Conservation (phyloP, 2,888 invertebrate species). For the Hofmannophila pseudospretella region DNA sequence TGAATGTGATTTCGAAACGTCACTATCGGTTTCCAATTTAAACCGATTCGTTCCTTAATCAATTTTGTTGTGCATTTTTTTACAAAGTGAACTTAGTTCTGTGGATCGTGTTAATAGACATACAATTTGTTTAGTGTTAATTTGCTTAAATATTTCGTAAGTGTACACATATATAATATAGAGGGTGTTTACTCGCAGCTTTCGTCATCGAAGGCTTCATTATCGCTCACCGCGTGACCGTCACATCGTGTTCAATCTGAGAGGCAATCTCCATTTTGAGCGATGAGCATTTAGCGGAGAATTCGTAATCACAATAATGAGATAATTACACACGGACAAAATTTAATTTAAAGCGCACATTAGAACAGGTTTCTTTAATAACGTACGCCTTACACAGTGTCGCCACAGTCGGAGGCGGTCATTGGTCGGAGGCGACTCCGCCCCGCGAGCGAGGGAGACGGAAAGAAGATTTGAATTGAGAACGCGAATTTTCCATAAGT, state of each 20-base stretch:
- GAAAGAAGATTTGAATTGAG: constrained; percentile 77
- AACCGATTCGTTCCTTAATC: constrained; percentile 78
- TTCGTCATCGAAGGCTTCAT: constrained; percentile 39
- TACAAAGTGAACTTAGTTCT: constrained; percentile 58
- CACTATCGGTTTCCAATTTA: constrained; percentile 78
- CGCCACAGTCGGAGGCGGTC: constrained; percentile 69
- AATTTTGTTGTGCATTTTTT: constrained; percentile 69
- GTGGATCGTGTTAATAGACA: constrained; percentile 57
- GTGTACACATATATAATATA: constrained; percentile 18
- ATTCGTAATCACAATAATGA: constrained; percentile 77
- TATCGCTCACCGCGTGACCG: constrained; percentile 47
- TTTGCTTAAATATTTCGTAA: constrained; percentile 30
- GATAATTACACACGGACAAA: constrained; percentile 78
- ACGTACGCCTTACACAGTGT: constrained; percentile 77
- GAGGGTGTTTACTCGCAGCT: constrained; percentile 31
- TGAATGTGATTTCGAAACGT: constrained; percentile 77
- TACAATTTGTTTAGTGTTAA: constrained; percentile 56
- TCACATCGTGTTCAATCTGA: constrained; percentile 48
- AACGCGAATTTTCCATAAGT: constrained; percentile 79
- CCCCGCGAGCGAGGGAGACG: constrained; percentile 75
- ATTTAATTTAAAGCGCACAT: constrained; percentile 78
- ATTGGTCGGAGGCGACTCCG: constrained; percentile 75
- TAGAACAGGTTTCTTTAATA: constrained; percentile 79
- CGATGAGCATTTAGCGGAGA: constrained; percentile 72
- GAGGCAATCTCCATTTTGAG: constrained; percentile 66